phyloP scores from a whole-genome alignment of 2,113 vertebrate species.

The Fulica atra region DNA sequence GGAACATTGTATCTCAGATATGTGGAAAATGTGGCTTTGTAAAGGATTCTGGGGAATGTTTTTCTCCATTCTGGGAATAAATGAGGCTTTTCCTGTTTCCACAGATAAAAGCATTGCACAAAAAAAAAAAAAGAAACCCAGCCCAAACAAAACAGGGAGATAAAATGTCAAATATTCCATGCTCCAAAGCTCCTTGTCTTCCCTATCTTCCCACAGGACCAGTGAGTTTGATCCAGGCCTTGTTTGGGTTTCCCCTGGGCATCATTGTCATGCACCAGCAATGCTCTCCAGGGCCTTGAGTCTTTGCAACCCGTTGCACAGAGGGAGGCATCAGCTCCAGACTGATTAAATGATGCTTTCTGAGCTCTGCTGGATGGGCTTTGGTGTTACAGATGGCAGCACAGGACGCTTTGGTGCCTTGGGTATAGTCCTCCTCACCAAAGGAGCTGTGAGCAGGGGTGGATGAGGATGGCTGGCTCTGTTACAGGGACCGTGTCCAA shows the following conservation, averaged over 20 bases:
- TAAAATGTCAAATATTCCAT: not conserved
- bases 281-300: not conserved
- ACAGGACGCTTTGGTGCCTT: not conserved
- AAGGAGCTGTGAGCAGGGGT: not conserved
- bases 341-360: not conserved
- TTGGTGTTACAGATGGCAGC: not conserved
- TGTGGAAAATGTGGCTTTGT: conserved; percentile 36
- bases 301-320: not conserved
- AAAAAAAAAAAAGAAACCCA: too few relatives aligned
- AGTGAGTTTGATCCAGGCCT: not conserved
- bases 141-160: not conserved
- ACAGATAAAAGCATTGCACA: not conserved
- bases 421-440: not conserved
- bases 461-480: not conserved
- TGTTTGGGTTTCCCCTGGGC: not conserved
- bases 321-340: not conserved
- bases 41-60: not conserved
- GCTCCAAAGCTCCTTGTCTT: not conserved
- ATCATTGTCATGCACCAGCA: not conserved
- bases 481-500: not conserved
- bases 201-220: not conserved
- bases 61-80: not conserved
- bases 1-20: not conserved
- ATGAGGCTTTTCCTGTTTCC: conserved; percentile 34
- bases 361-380: not conserved